A percentile compares a stretch with the other conserved stretches of the same genome.
These are phyloP conservation scores for Lineus longissimus DNA, from an alignment of 1,140 invertebrate species.

Conservation along the genomic window DNA sequence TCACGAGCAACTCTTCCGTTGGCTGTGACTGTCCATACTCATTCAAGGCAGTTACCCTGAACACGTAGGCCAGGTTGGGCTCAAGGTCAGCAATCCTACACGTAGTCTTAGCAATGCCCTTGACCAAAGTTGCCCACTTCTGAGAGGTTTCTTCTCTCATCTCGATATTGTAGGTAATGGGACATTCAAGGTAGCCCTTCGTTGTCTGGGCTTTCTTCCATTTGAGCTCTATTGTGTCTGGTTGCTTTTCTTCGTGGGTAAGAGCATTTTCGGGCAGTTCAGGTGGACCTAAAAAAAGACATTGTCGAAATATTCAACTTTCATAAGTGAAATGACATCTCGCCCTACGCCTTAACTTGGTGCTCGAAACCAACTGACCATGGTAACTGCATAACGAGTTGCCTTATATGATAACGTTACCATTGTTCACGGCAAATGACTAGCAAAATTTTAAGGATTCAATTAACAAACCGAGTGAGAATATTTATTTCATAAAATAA, in stretches of 20 bases:
- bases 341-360: too few species aligned
- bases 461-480: background rate
- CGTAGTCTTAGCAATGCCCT: background rate
- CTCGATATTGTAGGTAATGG: constrained; percentile 30
- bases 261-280: constrained; percentile 14
- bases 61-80: constrained; percentile 85
- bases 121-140: background rate
- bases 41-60: constrained; percentile 92
- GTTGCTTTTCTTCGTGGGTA: background rate
- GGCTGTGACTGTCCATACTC: constrained; percentile 59
- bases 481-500: too few species aligned
- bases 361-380: too few species aligned
- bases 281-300: constrained; percentile 31
- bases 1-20: too few species aligned
- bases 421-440: background rate
- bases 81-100: constrained; percentile 55
- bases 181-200: background rate
- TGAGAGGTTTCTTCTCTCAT: background rate
- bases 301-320: constrained; percentile 19
- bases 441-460: background rate
- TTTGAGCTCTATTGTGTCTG: background rate
- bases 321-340: constrained; percentile 30
- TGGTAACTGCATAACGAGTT: constrained; percentile 32
- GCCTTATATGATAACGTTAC: too few species aligned
- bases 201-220: background rate